Evolutionary conservation across 2,113 vertebrate genomes (phyloP).

Genomic region (Symphodus melops): DNA sequence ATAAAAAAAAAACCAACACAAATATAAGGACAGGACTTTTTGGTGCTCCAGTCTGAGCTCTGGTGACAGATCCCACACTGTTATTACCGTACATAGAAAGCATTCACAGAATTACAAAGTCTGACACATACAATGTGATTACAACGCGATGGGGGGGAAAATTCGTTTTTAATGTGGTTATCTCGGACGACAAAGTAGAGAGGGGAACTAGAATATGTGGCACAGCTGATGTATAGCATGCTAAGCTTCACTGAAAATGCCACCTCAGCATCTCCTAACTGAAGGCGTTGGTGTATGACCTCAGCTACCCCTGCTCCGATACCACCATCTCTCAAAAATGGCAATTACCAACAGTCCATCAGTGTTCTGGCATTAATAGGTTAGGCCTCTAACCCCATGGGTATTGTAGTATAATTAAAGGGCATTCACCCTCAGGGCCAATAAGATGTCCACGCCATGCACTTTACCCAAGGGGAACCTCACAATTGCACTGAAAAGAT

Average conservation of each 20-base stretch:
- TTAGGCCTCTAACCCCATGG: slow-evolving; percentile 39
- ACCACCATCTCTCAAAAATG: slow-evolving; percentile 33
- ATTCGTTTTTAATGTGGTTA: neutral
- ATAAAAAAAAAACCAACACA: too few relatives aligned
- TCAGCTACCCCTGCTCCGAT: slow-evolving; percentile 28
- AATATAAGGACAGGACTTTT: too few relatives aligned
- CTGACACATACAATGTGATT: neutral
- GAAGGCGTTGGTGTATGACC: slow-evolving; percentile 43
- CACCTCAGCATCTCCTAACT: slow-evolving; percentile 35
- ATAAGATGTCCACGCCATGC: slow-evolving; percentile 47
- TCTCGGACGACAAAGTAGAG: neutral
- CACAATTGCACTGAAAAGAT: slow-evolving; percentile 8
- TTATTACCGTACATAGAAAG: neutral
- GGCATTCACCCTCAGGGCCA: slow-evolving; percentile 54
- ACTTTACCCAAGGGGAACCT: slow-evolving; percentile 34
- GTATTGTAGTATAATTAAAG: slow-evolving; percentile 74
- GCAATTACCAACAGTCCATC: slow-evolving; percentile 71
- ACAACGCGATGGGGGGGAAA: neutral
- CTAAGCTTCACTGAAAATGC: slow-evolving; percentile 34
- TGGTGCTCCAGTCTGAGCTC: too few relatives aligned
- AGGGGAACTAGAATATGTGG: neutral
- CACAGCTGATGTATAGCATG: neutral
- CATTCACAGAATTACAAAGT: neutral
- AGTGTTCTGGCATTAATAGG: slow-evolving; percentile 63
- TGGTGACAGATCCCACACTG: neutral